Evolutionary conservation across 2,797 vertebrate genomes (phyloP), one percentile per base, ranked within the genome.

Genomic region (Harpagifer antarcticus): DNA sequence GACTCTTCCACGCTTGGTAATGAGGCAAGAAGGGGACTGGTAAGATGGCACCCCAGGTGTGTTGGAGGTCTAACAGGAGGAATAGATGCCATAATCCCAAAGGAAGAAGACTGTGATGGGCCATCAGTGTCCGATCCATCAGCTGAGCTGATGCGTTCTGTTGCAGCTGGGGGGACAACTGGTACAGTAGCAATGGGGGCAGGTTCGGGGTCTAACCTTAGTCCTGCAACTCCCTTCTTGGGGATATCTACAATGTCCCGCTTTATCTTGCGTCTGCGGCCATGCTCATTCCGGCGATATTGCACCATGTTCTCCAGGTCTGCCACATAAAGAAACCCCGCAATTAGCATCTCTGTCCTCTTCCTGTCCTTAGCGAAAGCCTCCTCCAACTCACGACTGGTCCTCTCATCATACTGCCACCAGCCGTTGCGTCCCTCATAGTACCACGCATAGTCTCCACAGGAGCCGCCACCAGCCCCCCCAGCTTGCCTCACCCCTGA

Each of bases 341-440:
- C 97, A 11, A 99, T 99, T 55, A 99, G 93, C 98, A 99, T 99
- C 93, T 99, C 98, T 0, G 97, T 96, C 88, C 95, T 98, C 91
- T 97, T 98, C 93, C 95, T 97, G 84, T 96, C 98, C 89, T 97
- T 97, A 72, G 94, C 87, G 67, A 97, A 97, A 33, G 98, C 97
- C 73, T 99, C 97, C 92, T 99, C 98, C 86, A 99, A 93, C 91
- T 99, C 97, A 44, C 95, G 94, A 90, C 94, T 99, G 75, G 97
- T 98, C 72, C 98, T 95, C 88, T 99, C 98, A 44, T 99, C 98
- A 19, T 99, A 99, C 87, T 99, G 98, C 98, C 98, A 99, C 98
- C 98, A 99, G 72, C 98, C 98, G n/a, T 98, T 99, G 84, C 97
- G 96, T 44, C 98, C 98, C 91, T 98, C 97, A 2, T 99, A 99